Evolutionary conservation across 1,140 invertebrate genomes (phyloP).

Genomic region (Planococcus citri): DNA sequence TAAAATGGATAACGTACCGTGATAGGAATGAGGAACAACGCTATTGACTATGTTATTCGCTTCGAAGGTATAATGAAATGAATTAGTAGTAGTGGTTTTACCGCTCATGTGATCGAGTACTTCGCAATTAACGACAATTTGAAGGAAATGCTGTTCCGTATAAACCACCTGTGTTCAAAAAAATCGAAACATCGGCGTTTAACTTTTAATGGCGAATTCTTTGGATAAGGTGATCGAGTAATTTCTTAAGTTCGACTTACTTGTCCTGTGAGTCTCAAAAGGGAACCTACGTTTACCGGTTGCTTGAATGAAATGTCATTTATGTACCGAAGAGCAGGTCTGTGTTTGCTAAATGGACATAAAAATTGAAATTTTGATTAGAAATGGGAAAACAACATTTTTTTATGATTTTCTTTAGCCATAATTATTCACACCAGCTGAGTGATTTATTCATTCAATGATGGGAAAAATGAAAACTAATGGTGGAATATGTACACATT

Average conservation of each 20-base stretch:
- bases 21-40: conserved; percentile 55
- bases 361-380: too few relatives aligned
- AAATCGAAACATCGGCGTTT: conserved; percentile 11
- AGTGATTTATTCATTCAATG: too few relatives aligned
- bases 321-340: conserved; percentile 23
- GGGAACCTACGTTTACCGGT: conserved; percentile 22
- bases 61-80: conserved; percentile 63
- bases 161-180: conserved; percentile 47
- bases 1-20: conserved; percentile 36
- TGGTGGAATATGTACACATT: too few relatives aligned
- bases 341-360: conserved; percentile 24
- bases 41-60: conserved; percentile 39
- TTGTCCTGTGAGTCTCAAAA: conserved; percentile 21
- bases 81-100: conserved; percentile 50
- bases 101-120: conserved; percentile 47
- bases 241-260: not conserved
- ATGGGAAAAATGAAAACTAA: too few relatives aligned
- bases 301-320: conserved; percentile 23
- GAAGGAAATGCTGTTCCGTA: conserved; percentile 47
- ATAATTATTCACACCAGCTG: too few relatives aligned
- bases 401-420: too few relatives aligned
- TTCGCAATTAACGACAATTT: conserved; percentile 54
- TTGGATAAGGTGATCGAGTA: not conserved
- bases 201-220: not conserved
- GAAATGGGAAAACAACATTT: too few relatives aligned